These are phyloP conservation scores for Heliothis virescens DNA, from an alignment of 1,140 invertebrate genomes.

Conservation along the genomic window DNA sequence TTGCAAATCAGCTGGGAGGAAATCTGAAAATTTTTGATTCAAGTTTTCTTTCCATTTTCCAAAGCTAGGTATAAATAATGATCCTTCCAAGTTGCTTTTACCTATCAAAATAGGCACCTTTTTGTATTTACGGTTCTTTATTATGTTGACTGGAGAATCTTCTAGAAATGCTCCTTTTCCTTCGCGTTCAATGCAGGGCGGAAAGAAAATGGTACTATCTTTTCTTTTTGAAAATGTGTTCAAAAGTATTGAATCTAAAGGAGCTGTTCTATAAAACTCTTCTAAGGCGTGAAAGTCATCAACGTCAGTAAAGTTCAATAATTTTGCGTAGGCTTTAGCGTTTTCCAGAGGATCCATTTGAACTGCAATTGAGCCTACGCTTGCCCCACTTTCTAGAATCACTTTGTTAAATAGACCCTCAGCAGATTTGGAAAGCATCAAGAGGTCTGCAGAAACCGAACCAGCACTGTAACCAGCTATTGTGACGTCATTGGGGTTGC, in stretches of 20 bases:
- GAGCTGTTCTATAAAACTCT: conserved; percentile 58
- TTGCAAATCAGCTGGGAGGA: conserved; percentile 50
- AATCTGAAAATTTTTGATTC: conserved; percentile 67
- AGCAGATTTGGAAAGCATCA: conserved; percentile 64
- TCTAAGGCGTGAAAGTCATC: conserved; percentile 60
- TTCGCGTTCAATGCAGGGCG: conserved; percentile 62
- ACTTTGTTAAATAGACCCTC: conserved; percentile 68
- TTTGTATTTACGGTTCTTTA: conserved; percentile 59
- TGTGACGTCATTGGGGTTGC: conserved; percentile 72
- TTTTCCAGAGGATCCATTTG: conserved; percentile 60
- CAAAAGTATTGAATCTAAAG: conserved; percentile 47
- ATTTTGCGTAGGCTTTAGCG: conserved; percentile 57
- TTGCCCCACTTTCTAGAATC: conserved; percentile 66
- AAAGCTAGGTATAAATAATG: background rate
- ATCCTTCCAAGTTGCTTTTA: conserved; percentile 47
- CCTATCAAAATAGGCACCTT: conserved; percentile 65
- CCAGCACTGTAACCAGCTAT: conserved; percentile 70
- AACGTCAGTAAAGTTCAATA: conserved; percentile 52
- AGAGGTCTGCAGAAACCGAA: conserved; percentile 63
- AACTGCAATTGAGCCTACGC: conserved; percentile 52
- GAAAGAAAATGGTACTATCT: conserved; percentile 56
- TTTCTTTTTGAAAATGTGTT: conserved; percentile 31
- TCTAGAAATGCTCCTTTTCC: conserved; percentile 59
- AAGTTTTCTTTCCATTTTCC: conserved; percentile 56
- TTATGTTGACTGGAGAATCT: conserved; percentile 60